phyloP scores from a whole-genome alignment of 2,888 invertebrate genomes.

The Stegophylla sp. region DNA sequence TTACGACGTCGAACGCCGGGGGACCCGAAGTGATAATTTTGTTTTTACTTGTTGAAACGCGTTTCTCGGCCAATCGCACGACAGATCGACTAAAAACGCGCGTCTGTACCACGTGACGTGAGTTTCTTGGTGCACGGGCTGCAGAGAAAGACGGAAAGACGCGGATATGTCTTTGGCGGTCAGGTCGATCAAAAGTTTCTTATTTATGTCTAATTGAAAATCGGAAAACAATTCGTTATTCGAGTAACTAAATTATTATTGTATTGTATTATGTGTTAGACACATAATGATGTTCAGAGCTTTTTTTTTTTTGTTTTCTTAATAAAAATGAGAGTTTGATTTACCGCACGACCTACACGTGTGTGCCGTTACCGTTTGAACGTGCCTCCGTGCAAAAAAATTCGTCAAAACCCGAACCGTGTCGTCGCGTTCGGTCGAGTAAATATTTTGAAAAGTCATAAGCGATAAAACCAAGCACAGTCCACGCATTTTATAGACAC shows the following conservation, averaged over 20 bases:
- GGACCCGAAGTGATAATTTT: no score
- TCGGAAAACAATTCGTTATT: background rate
- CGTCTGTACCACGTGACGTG: constrained; percentile 35
- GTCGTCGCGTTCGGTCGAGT: background rate
- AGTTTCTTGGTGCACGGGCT: background rate
- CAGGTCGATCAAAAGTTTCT: background rate
- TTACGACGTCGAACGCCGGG: no score
- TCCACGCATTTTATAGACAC: background rate
- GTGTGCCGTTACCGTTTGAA: background rate
- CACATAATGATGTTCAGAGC: no score
- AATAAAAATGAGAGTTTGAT: no score
- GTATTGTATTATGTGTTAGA: no score
- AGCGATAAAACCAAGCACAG: background rate
- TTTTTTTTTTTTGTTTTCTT: no score
- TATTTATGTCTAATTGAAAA: background rate
- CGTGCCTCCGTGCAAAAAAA: constrained; percentile 10
- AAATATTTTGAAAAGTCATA: background rate
- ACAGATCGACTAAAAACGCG: constrained; percentile 10
- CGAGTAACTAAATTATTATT: background rate
- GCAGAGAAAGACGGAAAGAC: background rate
- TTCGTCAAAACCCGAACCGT: background rate
- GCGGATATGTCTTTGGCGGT: background rate
- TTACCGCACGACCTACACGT: constrained; percentile 25
- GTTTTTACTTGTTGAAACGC: background rate
- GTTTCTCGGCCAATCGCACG: background rate